These are phyloP conservation scores for Eumerus sabulonum DNA, from an alignment of 2,888 invertebrate genomes.

Conservation along the genomic window DNA sequence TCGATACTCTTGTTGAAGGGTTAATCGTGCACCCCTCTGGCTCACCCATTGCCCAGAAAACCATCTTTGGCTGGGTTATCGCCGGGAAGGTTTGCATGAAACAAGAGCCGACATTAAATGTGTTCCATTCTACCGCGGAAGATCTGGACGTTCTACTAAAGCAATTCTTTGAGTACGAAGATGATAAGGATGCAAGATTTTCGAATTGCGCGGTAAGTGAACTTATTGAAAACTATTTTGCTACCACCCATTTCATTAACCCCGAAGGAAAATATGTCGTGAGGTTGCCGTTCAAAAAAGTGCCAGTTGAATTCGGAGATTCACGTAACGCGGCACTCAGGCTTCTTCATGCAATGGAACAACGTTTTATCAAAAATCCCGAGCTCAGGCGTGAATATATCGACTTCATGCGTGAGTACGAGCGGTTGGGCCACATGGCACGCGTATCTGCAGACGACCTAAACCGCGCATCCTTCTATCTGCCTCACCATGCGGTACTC, in stretches of 20 bases:
- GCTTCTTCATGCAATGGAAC: too few species aligned
- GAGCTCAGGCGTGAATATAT: too few species aligned
- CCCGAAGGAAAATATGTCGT: conserved; percentile 25
- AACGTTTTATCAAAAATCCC: too few species aligned
- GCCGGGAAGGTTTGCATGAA: conserved; percentile 13
- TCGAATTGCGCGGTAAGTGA: conserved; percentile 23
- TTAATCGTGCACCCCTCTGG: conserved; percentile 20
- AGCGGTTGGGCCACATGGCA: too few species aligned
- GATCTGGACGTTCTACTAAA: conserved; percentile 15
- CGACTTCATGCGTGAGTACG: too few species aligned
- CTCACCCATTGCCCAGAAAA: conserved; percentile 26
- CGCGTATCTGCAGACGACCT: too few species aligned
- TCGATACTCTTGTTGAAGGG: conserved; percentile 11
- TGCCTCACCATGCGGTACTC: too few species aligned
- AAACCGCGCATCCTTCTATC: too few species aligned
- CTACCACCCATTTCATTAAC: conserved; percentile 3
- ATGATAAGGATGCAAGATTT: background rate
- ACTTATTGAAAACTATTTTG: conserved; percentile 26
- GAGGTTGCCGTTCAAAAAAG: too few species aligned
- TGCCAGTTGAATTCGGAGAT: conserved; percentile 7
- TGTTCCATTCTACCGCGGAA: conserved; percentile 10
- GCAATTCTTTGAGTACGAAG: conserved; percentile 30
- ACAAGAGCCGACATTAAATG: background rate
- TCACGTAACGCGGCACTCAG: too few species aligned
- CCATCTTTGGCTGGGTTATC: conserved; percentile 40